Percentiles rank a stretch among this genome's conserved stretches.
Conservation (phyloP, 2,797 vertebrate species). For the Nannoperca australis region DNA sequence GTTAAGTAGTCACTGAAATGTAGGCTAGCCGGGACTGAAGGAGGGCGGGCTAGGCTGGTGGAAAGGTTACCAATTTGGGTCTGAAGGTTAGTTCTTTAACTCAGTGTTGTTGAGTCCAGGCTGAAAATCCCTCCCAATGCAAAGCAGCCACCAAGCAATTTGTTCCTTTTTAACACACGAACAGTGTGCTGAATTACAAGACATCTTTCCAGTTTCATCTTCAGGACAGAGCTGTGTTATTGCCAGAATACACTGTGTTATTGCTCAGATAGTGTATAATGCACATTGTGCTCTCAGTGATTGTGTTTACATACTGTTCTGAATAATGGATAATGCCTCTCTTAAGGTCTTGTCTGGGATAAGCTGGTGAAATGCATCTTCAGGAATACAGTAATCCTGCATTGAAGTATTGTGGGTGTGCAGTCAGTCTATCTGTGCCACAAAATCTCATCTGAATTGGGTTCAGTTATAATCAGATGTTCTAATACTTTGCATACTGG, state of each 20-base stretch:
- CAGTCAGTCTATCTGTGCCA: neutral
- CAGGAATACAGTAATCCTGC: slow-evolving; percentile 10
- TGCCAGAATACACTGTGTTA: slow-evolving; percentile 17
- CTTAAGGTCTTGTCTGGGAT: slow-evolving; percentile 31
- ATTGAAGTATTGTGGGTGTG: neutral
- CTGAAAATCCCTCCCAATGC: slow-evolving; percentile 11
- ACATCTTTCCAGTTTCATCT: slow-evolving; percentile 16
- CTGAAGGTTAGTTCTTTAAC: slow-evolving; percentile 20
- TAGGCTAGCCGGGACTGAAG: neutral
- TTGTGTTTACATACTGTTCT: slow-evolving; percentile 26
- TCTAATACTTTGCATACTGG: no score
- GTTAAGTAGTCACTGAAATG: slow-evolving; percentile 12
- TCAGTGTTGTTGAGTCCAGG: neutral
- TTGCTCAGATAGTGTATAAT: slow-evolving; percentile 12
- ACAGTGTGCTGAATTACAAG: slow-evolving; percentile 1
- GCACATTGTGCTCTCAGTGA: slow-evolving; percentile 14
- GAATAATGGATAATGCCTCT: slow-evolving; percentile 34
- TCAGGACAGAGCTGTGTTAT: slow-evolving; percentile 2
- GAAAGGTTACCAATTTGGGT: slow-evolving; percentile 13
- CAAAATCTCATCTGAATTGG: neutral
- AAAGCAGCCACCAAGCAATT: neutral
- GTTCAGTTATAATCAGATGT: neutral
- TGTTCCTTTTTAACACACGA: slow-evolving; percentile 9
- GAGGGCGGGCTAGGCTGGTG: neutral
- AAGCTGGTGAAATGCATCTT: slow-evolving; percentile 22